Conservation (phyloP, 2,113 vertebrate genomes). For the Tragelaphus buxtoni region DNA sequence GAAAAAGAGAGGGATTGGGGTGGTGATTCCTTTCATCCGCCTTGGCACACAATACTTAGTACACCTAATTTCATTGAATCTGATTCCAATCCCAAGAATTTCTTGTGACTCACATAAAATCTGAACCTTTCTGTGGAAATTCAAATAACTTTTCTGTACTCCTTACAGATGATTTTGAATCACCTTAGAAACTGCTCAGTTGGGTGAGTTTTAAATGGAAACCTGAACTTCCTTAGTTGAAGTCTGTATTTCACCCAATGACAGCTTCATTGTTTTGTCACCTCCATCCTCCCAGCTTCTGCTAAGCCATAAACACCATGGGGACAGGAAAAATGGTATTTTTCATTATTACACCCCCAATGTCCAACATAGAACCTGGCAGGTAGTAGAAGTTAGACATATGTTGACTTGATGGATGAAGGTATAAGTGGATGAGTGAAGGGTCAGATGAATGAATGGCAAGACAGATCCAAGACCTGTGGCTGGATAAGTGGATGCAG, state of each 20-base stretch:
- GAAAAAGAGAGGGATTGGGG: background rate
- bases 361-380: background rate
- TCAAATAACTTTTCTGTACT: background rate
- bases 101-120: background rate
- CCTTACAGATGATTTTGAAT: slow-evolving; percentile 18
- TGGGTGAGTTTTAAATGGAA: background rate
- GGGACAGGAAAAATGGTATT: background rate
- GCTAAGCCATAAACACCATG: background rate
- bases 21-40: background rate
- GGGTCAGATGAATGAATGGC: background rate
- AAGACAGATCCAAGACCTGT: background rate
- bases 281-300: no score
- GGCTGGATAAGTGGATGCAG: background rate
- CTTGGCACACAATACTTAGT: background rate
- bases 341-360: background rate
- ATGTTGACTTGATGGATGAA: background rate
- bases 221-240: background rate
- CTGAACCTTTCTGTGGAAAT: background rate
- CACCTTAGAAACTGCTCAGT: background rate
- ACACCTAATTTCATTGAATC: background rate
- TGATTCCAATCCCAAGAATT: background rate
- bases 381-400: background rate
- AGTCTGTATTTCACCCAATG: background rate
- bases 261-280: background rate
- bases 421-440: background rate